These are phyloP conservation scores for Rhincodon typus DNA, from an alignment of 2,797 vertebrate genomes.

Conservation along the genomic window DNA sequence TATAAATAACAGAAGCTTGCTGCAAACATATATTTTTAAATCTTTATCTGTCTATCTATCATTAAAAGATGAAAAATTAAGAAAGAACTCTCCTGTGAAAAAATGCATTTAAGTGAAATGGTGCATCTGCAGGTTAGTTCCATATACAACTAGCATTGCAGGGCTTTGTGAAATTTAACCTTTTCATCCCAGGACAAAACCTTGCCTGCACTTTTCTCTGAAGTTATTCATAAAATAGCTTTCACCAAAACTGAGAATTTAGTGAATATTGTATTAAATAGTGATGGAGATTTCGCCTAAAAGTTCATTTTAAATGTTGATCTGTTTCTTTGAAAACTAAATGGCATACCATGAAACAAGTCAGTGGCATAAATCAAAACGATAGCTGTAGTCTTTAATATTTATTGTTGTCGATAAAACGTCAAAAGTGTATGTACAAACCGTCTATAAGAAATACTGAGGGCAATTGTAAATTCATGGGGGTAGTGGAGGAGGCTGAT, in stretches of 20 bases:
- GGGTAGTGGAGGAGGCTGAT: too few relatives aligned
- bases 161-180: neutral
- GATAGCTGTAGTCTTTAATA: neutral
- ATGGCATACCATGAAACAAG: neutral
- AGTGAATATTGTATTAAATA: neutral
- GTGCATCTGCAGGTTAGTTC: neutral
- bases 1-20: neutral
- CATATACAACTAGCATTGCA: neutral
- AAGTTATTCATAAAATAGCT: neutral
- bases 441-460: too few relatives aligned
- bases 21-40: neutral
- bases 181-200: neutral
- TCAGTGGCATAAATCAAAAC: neutral
- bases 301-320: neutral
- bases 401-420: too few relatives aligned
- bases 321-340: neutral
- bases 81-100: neutral
- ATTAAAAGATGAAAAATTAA: neutral
- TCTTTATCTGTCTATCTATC: neutral
- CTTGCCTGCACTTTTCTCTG: neutral
- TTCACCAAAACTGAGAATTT: neutral
- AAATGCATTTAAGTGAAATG: neutral
- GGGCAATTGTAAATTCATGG: too few relatives aligned
- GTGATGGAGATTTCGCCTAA: too few relatives aligned
- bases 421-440: too few relatives aligned